Conservation (phyloP, 2,888 invertebrate genomes). For the Cynaeus angustus region DNA sequence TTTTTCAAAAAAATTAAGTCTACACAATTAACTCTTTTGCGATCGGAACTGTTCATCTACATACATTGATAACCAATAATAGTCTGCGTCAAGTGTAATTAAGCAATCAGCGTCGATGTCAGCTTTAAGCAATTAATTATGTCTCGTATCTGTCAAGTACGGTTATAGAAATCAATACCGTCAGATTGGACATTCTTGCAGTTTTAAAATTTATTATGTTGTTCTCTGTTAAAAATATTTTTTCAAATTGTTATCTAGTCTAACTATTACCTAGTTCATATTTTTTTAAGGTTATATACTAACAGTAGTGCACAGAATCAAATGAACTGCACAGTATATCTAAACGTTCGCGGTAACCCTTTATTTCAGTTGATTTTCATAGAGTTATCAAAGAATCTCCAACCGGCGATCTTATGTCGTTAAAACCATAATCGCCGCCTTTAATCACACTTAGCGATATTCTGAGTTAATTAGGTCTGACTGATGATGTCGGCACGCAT, state of each 20-base stretch:
- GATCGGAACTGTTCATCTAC: not conserved
- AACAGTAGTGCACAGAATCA: too few relatives aligned
- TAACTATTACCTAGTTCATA: too few relatives aligned
- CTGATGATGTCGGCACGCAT: slow-evolving; percentile 39
- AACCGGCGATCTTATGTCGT: not conserved
- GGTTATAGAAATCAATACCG: not conserved
- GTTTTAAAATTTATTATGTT: not conserved
- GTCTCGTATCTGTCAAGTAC: not conserved
- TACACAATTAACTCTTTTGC: not conserved
- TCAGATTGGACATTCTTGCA: not conserved
- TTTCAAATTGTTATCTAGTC: too few relatives aligned
- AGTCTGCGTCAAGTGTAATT: not conserved
- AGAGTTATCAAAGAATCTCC: not conserved
- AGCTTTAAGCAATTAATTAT: slow-evolving; percentile 2
- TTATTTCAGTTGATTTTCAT: too few relatives aligned
- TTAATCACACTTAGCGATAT: slow-evolving; percentile 32
- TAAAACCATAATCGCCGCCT: not conserved
- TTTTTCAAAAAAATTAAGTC: not conserved
- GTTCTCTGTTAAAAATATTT: too few relatives aligned
- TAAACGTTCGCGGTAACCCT: too few relatives aligned
- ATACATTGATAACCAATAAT: not conserved
- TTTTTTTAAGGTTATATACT: too few relatives aligned
- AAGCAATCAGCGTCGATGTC: not conserved
- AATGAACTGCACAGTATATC: too few relatives aligned
- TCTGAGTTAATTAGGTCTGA: slow-evolving; percentile 39